Percentiles rank a stretch among this genome's conserved stretches.
Evolutionary conservation across 2,113 vertebrate species (phyloP).

Genomic region (Terrapene triunguis): DNA sequence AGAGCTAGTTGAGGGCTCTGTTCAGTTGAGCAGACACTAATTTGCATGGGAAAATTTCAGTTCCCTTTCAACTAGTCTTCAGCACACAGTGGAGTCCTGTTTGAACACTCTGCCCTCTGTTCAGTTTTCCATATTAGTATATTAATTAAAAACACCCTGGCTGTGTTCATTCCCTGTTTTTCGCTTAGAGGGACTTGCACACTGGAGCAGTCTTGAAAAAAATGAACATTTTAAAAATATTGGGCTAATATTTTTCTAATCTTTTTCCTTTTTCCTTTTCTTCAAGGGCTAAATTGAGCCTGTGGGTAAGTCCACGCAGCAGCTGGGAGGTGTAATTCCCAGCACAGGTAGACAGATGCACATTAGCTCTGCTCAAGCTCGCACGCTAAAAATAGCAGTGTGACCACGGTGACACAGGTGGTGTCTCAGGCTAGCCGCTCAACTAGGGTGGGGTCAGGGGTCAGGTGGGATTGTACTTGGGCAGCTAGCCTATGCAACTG

Average conservation of each 20-base stretch:
- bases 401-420: neutral
- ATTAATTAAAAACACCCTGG: neutral
- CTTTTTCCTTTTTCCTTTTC: neutral
- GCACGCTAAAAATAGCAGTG: neutral
- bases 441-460: neutral
- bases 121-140: neutral
- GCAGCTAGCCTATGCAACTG: neutral
- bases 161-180: neutral
- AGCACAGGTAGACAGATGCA: neutral
- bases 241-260: neutral
- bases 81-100: neutral
- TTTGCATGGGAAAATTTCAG: neutral
- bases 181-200: neutral
- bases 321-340: neutral
- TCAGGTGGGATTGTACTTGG: neutral
- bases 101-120: neutral
- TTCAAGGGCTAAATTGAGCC: neutral
- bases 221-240: neutral
- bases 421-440: neutral
- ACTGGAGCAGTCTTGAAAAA: accelerated
- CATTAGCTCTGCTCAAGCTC: neutral
- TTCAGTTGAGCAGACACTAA: neutral
- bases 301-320: neutral
- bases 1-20: accelerated
- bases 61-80: neutral